Base-by-base conservation (phyloP, 2,888 invertebrate genomes). In the Scaptomyza polygonia region DNA sequence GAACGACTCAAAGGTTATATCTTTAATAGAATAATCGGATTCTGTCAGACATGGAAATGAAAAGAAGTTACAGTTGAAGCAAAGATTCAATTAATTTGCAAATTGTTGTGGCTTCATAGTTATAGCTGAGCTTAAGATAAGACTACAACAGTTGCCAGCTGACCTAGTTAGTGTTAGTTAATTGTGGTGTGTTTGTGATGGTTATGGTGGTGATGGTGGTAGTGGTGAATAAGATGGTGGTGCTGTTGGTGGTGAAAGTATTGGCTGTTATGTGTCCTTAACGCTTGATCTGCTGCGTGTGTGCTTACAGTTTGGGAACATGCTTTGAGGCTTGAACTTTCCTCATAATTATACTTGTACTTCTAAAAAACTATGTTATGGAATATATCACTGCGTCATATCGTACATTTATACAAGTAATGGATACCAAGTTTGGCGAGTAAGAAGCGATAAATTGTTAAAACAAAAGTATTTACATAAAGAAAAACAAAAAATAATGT, bases 341-440 rank as follows among this genome's bases (percentile, higher is more conserved):
- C 89, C 91, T 89, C 65, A 67, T 66, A 30, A 16, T 8, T 52
- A 57, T 62, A 62, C 53, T 52, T 77, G 77, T 74, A 82, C 67
- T 79, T 77, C 68, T 70, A 66, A 71, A 72, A 61, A 36, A 8
- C 36, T 72, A 76, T 84, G 80, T 76, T 75, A 79, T 71, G 72
- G 72, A 78, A 78, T 85, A 71, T 82, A 86, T 81, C 77, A 92
- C 89, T 91, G 91, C 91, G 91, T 91, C 92, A 92, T 92, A 92
- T 92, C 92, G 91, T 91, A 91, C 90, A 90, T 90, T 89, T 87
- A 89, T 86, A 86, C 71, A 62, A 79, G 79, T 69, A 76, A 53
- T 43, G 42, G 25, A 77, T 63, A 67, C 59, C 72, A 72, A 63
- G 49, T 72, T 72, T 47, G 72, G 49, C 45, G 54, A 63, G 47